Evolutionary conservation across 2,888 invertebrate genomes (phyloP), one percentile per base, ranked within the genome.

Genomic region (Nemoura dubitans): DNA sequence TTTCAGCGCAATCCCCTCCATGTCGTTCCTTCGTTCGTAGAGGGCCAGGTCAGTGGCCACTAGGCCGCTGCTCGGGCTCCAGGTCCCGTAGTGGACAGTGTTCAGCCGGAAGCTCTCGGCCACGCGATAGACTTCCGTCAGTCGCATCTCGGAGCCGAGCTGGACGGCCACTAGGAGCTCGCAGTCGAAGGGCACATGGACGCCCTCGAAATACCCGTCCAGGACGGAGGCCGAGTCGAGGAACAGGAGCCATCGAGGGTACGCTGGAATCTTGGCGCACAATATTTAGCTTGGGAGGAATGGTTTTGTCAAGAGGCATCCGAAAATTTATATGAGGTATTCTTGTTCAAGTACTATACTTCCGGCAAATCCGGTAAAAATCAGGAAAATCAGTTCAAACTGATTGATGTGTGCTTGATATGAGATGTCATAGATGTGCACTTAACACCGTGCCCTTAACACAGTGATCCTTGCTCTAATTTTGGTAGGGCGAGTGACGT

Each of bases 181-280:
- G n/a, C 81, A 81, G 27, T 81, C 81, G n/a, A 81, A 81, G 29
- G 81, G 81, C 25, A 81, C 30, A 29, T 29, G 16, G 81, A 81
- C 30, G 14, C 28, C n/a, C 14, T 30, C 30, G 81, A 81, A 81
- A 30, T 81, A 81, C 81, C 28, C 81, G 81, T 27, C 29, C 29
- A 81, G 21, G 10, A 14, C 10, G 6, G 81, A 14, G 16, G 59
- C 14, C 30, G 81, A 81, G 21, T 81, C 28, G n/a, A 81, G 81
- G 30, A 81, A 81, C 14, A 81, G 81, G 16, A 81, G 30, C 81
- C 81, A 81, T 81, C 59, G 59, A 21, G 59, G 59, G 21, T 59
- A 59, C 59, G 59, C 3, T 14, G 59, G 59, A 16, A 59, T 21
- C 59, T 59, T 59, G 16, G 21, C 14, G 21, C 59, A 59, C 10